Conservation (phyloP, 2,113 vertebrate genomes). For the Hippocampus barbouri region DNA sequence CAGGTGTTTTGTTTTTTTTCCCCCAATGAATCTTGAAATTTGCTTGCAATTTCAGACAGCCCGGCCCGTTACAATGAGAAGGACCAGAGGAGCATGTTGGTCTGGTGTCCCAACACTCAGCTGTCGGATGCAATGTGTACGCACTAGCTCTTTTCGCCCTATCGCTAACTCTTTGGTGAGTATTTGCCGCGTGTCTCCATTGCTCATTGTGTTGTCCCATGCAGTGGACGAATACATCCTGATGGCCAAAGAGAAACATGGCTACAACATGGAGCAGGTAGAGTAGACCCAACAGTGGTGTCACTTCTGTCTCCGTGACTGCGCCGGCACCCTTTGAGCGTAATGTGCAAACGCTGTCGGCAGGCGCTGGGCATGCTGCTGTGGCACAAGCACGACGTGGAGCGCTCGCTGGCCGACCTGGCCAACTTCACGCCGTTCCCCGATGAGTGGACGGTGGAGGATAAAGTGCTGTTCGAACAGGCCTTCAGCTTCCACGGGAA, state of each 20-base stretch:
- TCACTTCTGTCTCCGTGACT: too few species aligned
- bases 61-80: constrained; percentile 74
- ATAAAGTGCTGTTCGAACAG: constrained; percentile 97
- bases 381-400: constrained; percentile 99
- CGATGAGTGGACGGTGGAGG: constrained; percentile 98
- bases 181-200: background rate
- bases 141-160: background rate
- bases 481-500: constrained; percentile 99
- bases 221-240: constrained; percentile 98
- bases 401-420: constrained; percentile 95
- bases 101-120: constrained; percentile 84
- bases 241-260: constrained; percentile 98
- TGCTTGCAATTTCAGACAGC: constrained; percentile 66
- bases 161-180: background rate
- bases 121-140: constrained; percentile 90
- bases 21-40: background rate
- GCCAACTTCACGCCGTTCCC: constrained; percentile 99
- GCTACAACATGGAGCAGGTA: constrained; percentile 99
- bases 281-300: too few species aligned
- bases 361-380: constrained; percentile 97
- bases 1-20: background rate
- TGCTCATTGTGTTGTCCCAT: background rate
- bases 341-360: background rate
- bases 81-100: constrained; percentile 88
- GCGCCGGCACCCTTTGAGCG: background rate